A percentile compares a stretch with the other conserved stretches of the same genome.
These are phyloP conservation scores for Polypedilum vanderplanki DNA, from an alignment of 1,140 invertebrate species.

Conservation along the genomic window DNA sequence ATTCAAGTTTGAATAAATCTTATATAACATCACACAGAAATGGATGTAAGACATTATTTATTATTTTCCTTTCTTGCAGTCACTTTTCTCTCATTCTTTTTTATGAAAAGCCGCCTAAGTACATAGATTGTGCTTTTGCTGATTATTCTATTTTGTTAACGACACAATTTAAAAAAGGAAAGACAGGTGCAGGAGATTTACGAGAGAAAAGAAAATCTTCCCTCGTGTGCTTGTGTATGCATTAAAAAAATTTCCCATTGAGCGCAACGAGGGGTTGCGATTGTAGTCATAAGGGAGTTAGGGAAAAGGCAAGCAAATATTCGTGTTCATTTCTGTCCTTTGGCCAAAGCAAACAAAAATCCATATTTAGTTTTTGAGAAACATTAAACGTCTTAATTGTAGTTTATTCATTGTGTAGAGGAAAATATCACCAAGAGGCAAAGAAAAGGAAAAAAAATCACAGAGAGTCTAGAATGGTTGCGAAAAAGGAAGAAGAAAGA, in stretches of 20 bases:
- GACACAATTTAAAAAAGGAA: constrained; percentile 11
- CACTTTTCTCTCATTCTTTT: not conserved
- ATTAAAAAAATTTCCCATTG: constrained; percentile 10
- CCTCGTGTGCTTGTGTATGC: not conserved
- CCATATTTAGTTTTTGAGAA: not conserved
- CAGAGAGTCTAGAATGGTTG: too few relatives aligned
- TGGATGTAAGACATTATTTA: constrained; percentile 16
- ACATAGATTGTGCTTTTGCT: constrained; percentile 8
- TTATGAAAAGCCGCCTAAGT: not conserved
- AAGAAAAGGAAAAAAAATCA: too few relatives aligned
- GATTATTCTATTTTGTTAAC: constrained; percentile 19
- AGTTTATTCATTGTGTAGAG: not conserved
- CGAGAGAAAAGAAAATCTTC: not conserved
- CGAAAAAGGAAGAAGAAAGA: not conserved
- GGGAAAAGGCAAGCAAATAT: not conserved
- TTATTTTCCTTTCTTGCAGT: not conserved
- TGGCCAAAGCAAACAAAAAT: constrained; percentile 1
- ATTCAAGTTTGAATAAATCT: too few relatives aligned
- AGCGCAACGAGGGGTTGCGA: not conserved
- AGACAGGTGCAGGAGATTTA: constrained; percentile 17
- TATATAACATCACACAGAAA: not conserved
- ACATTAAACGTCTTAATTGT: constrained; percentile 19
- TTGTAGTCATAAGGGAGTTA: not conserved
- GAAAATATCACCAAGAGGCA: not conserved
- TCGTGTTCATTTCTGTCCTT: not conserved